These are phyloP conservation scores for Maccullochella peelii DNA, from an alignment of 2,113 vertebrate species.

Conservation along the genomic window DNA sequence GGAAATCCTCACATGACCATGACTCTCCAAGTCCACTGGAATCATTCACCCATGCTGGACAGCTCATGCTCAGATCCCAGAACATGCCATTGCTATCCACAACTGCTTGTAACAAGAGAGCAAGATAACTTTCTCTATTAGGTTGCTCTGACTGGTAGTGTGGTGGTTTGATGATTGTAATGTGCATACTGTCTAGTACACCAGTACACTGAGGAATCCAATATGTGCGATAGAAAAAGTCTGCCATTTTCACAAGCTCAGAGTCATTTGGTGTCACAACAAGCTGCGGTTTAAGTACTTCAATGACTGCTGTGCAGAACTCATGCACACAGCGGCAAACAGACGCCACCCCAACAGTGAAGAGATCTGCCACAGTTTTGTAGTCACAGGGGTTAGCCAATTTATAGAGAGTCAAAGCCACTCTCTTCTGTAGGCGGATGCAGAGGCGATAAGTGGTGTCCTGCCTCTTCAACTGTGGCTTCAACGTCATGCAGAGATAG, in stretches of 20 bases:
- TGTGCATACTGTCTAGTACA: not conserved
- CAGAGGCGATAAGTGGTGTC: constrained; percentile 6
- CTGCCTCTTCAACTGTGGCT: constrained; percentile 12
- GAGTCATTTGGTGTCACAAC: not conserved
- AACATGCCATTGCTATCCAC: not conserved
- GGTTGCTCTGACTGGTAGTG: not conserved
- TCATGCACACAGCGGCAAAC: not conserved
- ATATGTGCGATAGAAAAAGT: not conserved
- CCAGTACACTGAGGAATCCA: not conserved
- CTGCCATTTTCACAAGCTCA: not conserved
- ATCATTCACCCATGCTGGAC: not conserved
- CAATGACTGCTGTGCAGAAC: not conserved
- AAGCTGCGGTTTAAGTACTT: not conserved
- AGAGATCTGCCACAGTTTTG: not conserved
- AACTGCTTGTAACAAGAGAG: not conserved
- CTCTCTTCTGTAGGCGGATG: not conserved
- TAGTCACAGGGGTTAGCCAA: not conserved
- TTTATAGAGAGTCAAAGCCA: not conserved
- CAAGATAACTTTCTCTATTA: not conserved
- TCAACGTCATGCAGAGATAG: not conserved
- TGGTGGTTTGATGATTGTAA: not conserved
- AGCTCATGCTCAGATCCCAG: not conserved
- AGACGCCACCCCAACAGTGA: not conserved
- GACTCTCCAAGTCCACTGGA: not conserved
- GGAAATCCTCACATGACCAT: not conserved